Base-by-base conservation (phyloP, 2,797 vertebrate genomes). In the Chelon auratus region DNA sequence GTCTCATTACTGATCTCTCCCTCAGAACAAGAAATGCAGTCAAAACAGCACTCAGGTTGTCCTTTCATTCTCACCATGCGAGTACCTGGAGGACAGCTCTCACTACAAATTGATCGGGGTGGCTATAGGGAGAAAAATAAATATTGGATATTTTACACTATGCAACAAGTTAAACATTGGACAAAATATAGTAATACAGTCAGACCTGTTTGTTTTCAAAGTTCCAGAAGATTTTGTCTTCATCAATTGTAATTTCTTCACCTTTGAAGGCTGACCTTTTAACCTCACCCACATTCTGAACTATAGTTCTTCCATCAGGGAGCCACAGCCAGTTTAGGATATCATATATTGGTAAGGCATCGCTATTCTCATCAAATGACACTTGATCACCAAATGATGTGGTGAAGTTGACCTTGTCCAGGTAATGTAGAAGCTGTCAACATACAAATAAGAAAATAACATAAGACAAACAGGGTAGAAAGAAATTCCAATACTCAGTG, bases 281-380 rank as follows among this genome's bases (percentile, higher is more conserved):
- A 45, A 90, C 82, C 22, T 73, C 82, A 30, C 92, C 92, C 1
- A 93, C 81, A 48, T 64, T 87, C 17, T 70, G 82, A 13, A 89
- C 45, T 8, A 59, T 53, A 4, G 86, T 76, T 18, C 62, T 43
- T 20, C 87, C 86, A 47, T 91, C 86, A 18, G 60, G 65, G 43
- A 77, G 78, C 64, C 80, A 81, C 55, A 67, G 72, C 93, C 92
- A 87, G 81, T 93, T 93, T 89, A 94, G 84, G 13, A 94, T 67
- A 58, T 94, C 93, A 67, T 93, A 94, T n/a, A 91, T 87, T 45
- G 89, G 88, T 55, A 92, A 65, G 8, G 87, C 86, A 68, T 93
- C 89, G 11, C 91, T 92, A 48, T 93, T 93, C 26, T 91, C 58
- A 62, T 93, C 91, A 84, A 94, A 94, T 9, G 87, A 91, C 33